Base-by-base conservation (phyloP, 2,797 vertebrate species). In the Sylvia borin region DNA sequence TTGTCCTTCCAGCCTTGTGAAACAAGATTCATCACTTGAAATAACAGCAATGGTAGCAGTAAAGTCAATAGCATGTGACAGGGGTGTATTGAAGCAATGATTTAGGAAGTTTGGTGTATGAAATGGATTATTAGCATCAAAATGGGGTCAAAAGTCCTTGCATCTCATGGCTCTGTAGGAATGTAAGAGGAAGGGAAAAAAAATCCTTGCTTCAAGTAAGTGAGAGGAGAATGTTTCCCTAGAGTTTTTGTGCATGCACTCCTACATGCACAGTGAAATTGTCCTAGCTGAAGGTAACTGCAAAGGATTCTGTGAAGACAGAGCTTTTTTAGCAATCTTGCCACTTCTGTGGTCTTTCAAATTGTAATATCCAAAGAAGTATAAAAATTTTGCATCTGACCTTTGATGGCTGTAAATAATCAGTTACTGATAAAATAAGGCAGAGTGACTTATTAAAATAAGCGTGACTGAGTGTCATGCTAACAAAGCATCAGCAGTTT, bases 21-120 rank as follows among this genome's bases (percentile, higher is more conserved):
- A 86, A 66, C 65, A 90, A 91, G 51, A 74, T 70, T n/a, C 7
- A 13, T 78, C 73, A 64, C 25, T 72, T 75, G n/a, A 81, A 65
- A 82, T 29, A 67, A 34, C 32, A 73, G n/a, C 31, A 73, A 29
- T 34, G 51, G 32, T 36, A 88, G 15, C 42, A 73, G 27, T 43
- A 50, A 87, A 76, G 38, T 53, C 79, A 91, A 64, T 50, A 70
- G 38, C 51, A 72, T 38, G 13, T 89, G 76, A 48, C 55, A 70
- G 27, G 55, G 24, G 14, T 85, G 25, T 31, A 62, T 10, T 47
- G 58, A 78, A 78, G 43, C 0, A 9, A 51, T 16, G 5, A 61
- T 61, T 82, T 74, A 83, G 32, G 32, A 86, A 77, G 34, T 77
- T 85, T 16, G 34, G 14, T 43, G 14, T 57, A 76, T 68, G 27